phyloP scores from a whole-genome alignment of 2,888 invertebrate species.

The Meloe dianella region DNA sequence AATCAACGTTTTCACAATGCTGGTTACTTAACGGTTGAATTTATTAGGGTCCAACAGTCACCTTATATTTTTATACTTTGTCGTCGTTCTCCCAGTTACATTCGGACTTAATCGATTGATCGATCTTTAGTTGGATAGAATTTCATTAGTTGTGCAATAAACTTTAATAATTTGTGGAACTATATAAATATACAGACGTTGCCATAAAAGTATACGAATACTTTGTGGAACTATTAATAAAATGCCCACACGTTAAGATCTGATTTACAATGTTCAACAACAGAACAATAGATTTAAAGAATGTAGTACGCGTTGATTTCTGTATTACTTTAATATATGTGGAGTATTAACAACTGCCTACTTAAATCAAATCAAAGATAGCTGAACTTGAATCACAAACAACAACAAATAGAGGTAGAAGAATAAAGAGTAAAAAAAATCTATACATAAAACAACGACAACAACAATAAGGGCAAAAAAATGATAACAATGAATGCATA shows the following conservation, averaged over 20 bases:
- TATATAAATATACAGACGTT: slow-evolving; percentile 12
- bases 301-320: slow-evolving; percentile 17
- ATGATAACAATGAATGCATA: slow-evolving; percentile 42
- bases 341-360: slow-evolving; percentile 34
- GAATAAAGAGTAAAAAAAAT: neutral
- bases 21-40: too few species aligned
- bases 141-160: slow-evolving; percentile 10
- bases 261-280: slow-evolving; percentile 26
- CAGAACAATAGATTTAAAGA: slow-evolving; percentile 31
- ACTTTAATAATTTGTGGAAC: slow-evolving; percentile 18
- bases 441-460: neutral
- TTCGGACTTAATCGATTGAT: too few species aligned
- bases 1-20: too few species aligned
- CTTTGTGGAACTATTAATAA: slow-evolving; percentile 25
- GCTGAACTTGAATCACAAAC: slow-evolving; percentile 27
- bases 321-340: slow-evolving; percentile 24
- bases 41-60: neutral
- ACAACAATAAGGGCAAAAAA: slow-evolving; percentile 21
- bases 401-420: neutral
- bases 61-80: neutral
- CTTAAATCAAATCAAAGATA: slow-evolving; percentile 38
- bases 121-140: neutral
- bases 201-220: slow-evolving; percentile 19
- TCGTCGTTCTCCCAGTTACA: too few species aligned
- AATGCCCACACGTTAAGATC: slow-evolving; percentile 24